Base-by-base conservation (phyloP, 2,797 vertebrate genomes). In the Taeniopygia guttata region DNA sequence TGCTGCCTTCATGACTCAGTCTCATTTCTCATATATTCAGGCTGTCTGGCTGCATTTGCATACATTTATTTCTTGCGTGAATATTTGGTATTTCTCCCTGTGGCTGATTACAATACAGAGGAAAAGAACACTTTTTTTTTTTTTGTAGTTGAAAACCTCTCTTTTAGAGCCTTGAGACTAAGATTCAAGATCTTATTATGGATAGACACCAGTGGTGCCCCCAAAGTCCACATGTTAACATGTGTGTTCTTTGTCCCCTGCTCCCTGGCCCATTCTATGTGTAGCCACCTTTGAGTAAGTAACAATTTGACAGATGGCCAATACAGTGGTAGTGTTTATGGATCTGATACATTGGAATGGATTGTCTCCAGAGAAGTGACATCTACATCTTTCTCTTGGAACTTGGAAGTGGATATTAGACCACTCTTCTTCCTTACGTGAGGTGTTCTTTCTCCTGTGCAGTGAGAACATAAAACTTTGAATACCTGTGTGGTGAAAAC, bases 1-100 rank as follows among this genome's bases (percentile, higher is more conserved):
- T 79, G 16, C 64, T 93, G 75, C 87, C 68, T 92, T 87, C 58
- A 9, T 95, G 94, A 93, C 89, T 96, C 94, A 96, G 84, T 92
- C 89, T 94, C 4, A 5, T 84, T 94, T 83, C 46, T 89, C 0
- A 0, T 72, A 74, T 68, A 87, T 77, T 95, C 90, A 85, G 62
- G 54, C 78, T 91, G 68, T 85, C 81, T 96, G 82, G 54, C 72
- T 95, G 64, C 60, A 85, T 95, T 96, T 94, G 81, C 90, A 95
- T 96, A 55, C 89, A 52, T 92, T 93, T 85, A 66, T 62, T 90
- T 96, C 60, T 92, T 83, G 60, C 67, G 84, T 80, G 92, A 89
- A 40, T 90, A 79, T 72, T 91, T 84, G 56, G 9, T 87, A 34
- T 85, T 21, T 95, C 16, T 80, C 60, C 18, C 72, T 83, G 34